A percentile compares a stretch with the other conserved stretches of the same genome.
Evolutionary conservation across 2,888 invertebrate species (phyloP).

Genomic region (Xestia ashworthii): DNA sequence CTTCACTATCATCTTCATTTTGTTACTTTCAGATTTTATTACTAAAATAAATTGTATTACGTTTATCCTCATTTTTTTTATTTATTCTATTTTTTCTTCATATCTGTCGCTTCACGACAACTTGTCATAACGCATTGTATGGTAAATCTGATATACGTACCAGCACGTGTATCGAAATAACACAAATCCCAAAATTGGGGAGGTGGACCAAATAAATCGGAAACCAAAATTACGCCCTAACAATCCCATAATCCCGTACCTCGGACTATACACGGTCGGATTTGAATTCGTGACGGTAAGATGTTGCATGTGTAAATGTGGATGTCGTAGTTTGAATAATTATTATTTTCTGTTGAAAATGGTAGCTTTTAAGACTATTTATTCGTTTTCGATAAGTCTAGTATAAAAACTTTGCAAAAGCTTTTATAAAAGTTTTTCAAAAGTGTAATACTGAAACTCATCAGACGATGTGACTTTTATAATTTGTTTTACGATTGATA

Average conservation of each 20-base stretch:
- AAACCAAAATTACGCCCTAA: conserved; percentile 78
- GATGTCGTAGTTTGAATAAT: background rate
- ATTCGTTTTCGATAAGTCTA: background rate
- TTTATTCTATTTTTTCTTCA: too few species aligned
- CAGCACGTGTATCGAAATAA: conserved; percentile 43
- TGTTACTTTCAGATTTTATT: too few species aligned
- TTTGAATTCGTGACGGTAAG: conserved; percentile 72
- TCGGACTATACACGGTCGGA: conserved; percentile 72
- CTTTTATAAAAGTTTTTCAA: too few species aligned
- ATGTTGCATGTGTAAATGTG: conserved; percentile 64
- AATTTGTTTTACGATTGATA: background rate
- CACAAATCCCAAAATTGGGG: conserved; percentile 58
- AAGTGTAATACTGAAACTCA: too few species aligned
- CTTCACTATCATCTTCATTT: too few species aligned
- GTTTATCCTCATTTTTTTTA: too few species aligned
- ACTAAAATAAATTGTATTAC: too few species aligned
- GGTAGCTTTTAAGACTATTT: background rate
- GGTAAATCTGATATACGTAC: conserved; percentile 20
- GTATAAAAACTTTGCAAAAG: background rate
- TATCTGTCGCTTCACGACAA: too few species aligned
- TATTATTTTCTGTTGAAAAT: background rate
- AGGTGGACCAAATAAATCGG: conserved; percentile 77
- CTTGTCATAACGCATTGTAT: too few species aligned
- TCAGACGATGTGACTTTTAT: too few species aligned
- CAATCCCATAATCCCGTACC: conserved; percentile 80